These are phyloP conservation scores for Epistrophe grossulariae DNA, from an alignment of 2,888 invertebrate genomes.

Conservation along the genomic window DNA sequence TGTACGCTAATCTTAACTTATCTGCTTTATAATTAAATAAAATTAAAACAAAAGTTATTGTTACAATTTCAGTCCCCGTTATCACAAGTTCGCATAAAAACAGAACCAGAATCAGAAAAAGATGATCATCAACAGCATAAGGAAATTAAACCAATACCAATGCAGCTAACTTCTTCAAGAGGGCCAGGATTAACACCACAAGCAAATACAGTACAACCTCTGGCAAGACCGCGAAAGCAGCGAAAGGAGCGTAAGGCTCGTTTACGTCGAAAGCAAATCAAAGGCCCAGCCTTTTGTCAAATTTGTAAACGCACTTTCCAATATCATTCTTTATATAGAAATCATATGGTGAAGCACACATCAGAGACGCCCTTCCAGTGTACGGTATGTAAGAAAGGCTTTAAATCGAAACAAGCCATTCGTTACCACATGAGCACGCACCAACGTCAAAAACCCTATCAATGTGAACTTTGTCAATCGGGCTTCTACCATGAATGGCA, in stretches of 20 bases:
- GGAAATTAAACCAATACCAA: neutral
- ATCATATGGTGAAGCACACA: slow-evolving; percentile 79
- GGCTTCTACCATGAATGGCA: slow-evolving; percentile 80
- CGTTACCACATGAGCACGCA: slow-evolving; percentile 79
- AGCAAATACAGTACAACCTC: slow-evolving; percentile 10
- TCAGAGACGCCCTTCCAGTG: slow-evolving; percentile 79
- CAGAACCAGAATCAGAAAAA: slow-evolving; percentile 46
- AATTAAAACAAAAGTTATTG: neutral
- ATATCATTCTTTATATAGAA: slow-evolving; percentile 78
- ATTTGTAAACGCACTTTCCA: slow-evolving; percentile 79
- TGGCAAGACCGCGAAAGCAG: neutral
- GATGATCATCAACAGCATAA: neutral
- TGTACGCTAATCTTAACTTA: neutral
- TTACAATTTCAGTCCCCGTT: slow-evolving; percentile 36
- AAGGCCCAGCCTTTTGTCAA: slow-evolving; percentile 78
- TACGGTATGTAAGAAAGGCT: slow-evolving; percentile 78
- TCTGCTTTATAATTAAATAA: neutral
- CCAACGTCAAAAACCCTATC: slow-evolving; percentile 77
- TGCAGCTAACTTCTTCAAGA: neutral
- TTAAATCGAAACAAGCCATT: slow-evolving; percentile 79
- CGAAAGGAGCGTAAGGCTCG: slow-evolving; percentile 48
- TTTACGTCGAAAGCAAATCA: slow-evolving; percentile 77
- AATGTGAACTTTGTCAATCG: slow-evolving; percentile 84
- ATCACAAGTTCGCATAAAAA: slow-evolving; percentile 28
- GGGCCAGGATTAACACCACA: neutral